Base-by-base conservation (phyloP, 1,140 invertebrate species). In the Atta texana region DNA sequence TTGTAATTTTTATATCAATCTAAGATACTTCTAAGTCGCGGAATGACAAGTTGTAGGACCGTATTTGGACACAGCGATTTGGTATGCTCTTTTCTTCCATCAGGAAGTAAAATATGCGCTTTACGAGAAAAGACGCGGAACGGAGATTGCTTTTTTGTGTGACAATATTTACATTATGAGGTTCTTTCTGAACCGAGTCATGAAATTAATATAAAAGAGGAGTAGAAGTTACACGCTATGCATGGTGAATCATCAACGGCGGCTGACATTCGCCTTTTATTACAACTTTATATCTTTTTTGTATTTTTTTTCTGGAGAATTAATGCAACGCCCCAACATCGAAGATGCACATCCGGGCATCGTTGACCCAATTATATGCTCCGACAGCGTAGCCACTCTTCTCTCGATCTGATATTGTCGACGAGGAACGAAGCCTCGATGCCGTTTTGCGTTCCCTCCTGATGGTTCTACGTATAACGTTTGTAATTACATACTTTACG, bases 281-380 rank as follows among this genome's bases (percentile, higher is more conserved):
- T 72, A 72, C 68, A 69, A 61, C 61, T 72, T 55, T 16, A 4
- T 5, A 34, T 21, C 1, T 61, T 55, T 59, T 71, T 80, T 64
- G 12, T 21, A 8, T 14, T 44, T 28, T 57, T 77, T 39, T 31
- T 12, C 39, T 24, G 34, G 34, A 53, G 18, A 39, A 59, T 28
- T 68, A 74, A 74, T 49, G 53, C 61, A 55, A 77, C 64, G 51
- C 4, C n/a, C 34, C 57, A 14, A 39, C 59, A 57, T 59, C 53
- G 87, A 75, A 88, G 80, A 85, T 49, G 61, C 59, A 61, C 77
- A 44, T 81, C 66, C 69, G 57, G 24, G 34, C 87, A 59, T 89
- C 88, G 76, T 89, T 90, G 89, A 89, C 89, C 88, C 66, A 90
- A 84, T 90, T 89, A 87, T 63, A 81, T 16, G 55, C 14, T 44